These are phyloP conservation scores for Temnothorax unifasciatus DNA, from an alignment of 2,888 invertebrate species.

Conservation along the genomic window DNA sequence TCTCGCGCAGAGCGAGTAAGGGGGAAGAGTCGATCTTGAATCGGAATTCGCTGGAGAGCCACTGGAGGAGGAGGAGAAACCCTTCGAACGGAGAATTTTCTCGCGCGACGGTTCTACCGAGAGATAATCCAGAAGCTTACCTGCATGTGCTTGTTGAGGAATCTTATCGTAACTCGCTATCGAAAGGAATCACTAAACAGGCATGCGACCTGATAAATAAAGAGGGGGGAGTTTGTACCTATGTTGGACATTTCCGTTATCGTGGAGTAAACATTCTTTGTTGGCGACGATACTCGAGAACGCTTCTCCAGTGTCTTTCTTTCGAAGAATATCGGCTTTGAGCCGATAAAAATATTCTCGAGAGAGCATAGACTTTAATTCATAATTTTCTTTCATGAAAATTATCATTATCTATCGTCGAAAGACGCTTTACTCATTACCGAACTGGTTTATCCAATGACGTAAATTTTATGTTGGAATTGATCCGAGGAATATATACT, in stretches of 20 bases:
- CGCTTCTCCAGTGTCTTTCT: not conserved
- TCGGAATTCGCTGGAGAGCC: not conserved
- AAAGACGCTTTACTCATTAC: not conserved
- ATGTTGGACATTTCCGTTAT: not conserved
- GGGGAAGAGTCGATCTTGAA: not conserved
- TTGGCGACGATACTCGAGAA: not conserved
- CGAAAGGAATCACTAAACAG: not conserved
- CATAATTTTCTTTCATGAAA: not conserved
- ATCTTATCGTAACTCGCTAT: not conserved
- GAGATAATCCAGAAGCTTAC: not conserved
- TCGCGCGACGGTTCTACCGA: not conserved
- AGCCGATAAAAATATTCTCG: not conserved
- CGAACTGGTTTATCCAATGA: not conserved
- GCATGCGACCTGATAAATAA: not conserved
- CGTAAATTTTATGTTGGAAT: not conserved
- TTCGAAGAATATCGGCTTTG: not conserved
- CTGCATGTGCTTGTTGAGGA: not conserved
- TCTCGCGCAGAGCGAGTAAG: not conserved
- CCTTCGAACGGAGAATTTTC: not conserved
- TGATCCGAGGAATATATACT: not conserved
- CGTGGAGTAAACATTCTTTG: not conserved
- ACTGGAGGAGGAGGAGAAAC: not conserved
- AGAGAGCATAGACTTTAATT: not conserved
- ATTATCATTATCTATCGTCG: not conserved
- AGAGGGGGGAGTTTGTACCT: not conserved